These are phyloP conservation scores for Drosophila colorata DNA, from an alignment of 2,888 invertebrate genomes.

Conservation along the genomic window DNA sequence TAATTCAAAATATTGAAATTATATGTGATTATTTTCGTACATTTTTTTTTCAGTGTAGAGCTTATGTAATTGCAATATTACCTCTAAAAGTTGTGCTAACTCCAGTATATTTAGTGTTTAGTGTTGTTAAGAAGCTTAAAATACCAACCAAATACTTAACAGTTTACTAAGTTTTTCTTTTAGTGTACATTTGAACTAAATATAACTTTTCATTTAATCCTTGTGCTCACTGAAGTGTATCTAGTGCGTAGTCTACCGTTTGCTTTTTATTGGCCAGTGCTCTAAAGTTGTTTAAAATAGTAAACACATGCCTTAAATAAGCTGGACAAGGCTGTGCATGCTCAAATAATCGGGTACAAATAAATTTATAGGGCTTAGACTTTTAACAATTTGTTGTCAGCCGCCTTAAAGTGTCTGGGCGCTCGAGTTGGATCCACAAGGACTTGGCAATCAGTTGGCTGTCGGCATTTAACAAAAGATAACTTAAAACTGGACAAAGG, in stretches of 20 bases:
- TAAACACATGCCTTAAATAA: conserved; percentile 3
- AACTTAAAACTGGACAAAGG: conserved; percentile 17
- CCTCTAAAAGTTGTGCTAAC: conserved; percentile 7
- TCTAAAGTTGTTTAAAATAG: conserved; percentile 2
- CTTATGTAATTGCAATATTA: conserved; percentile 16
- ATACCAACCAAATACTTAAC: no score
- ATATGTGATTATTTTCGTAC: no score
- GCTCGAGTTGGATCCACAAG: neutral
- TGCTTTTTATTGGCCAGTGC: conserved; percentile 4
- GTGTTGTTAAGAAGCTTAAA: no score
- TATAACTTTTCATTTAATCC: no score
- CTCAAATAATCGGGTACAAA: neutral
- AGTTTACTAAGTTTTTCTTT: no score
- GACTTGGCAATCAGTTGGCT: conserved; percentile 27
- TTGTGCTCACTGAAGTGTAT: conserved; percentile 17
- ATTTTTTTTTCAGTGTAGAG: neutral
- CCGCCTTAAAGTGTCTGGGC: conserved; percentile 27
- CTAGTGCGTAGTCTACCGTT: conserved; percentile 5
- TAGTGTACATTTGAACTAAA: no score
- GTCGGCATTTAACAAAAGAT: conserved; percentile 22
- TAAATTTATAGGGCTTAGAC: conserved; percentile 5
- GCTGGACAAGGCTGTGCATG: conserved; percentile 22
- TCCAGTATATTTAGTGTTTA: no score
- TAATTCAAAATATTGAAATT: neutral
- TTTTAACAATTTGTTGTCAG: conserved; percentile 28